These are phyloP conservation scores for Alligator sinensis DNA, from an alignment of 2,113 vertebrate genomes.

Conservation along the genomic window DNA sequence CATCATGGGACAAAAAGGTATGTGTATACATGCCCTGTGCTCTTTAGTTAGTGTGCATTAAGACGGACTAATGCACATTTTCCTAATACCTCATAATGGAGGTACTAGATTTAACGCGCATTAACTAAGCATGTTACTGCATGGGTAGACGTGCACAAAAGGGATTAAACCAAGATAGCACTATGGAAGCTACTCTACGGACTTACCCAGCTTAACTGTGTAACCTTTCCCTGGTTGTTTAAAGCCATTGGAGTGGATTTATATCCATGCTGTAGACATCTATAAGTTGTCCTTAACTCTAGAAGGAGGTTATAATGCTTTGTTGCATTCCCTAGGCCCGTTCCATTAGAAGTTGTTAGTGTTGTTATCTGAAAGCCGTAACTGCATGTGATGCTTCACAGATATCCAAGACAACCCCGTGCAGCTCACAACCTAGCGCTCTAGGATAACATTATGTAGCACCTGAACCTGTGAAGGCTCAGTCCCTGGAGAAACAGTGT, in stretches of 20 bases:
- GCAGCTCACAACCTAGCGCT: background rate
- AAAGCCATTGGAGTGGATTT: background rate
- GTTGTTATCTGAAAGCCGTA: background rate
- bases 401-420: background rate
- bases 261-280: background rate
- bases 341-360: background rate
- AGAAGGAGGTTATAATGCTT: background rate
- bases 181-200: background rate
- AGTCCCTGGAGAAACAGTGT: background rate
- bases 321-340: background rate
- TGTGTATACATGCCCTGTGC: too few species aligned
- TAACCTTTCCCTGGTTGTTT: background rate
- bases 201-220: background rate
- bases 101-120: too few species aligned
- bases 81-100: too few species aligned
- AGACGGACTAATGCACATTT: too few species aligned
- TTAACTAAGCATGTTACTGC: too few species aligned
- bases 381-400: background rate
- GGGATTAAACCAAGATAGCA: background rate
- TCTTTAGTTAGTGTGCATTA: too few species aligned
- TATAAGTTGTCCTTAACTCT: background rate
- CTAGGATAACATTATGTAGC: fast-evolving
- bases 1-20: too few species aligned
- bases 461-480: background rate
- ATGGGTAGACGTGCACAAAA: background rate